These are phyloP conservation scores for Eueremaeus valkanovi DNA, from an alignment of 2,888 invertebrate species.

Conservation along the genomic window DNA sequence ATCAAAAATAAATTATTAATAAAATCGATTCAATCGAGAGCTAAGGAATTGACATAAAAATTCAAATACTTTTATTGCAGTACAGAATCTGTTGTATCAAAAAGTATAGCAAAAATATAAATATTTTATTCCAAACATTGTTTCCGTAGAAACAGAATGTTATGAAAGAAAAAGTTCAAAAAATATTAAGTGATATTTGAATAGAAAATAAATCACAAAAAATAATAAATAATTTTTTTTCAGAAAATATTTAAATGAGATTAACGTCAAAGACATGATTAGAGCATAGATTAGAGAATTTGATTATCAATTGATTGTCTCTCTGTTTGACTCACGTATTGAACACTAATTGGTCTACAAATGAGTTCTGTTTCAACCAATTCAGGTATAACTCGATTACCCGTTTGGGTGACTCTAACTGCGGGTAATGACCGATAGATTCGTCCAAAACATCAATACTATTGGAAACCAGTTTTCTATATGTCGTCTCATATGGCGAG, in stretches of 20 bases:
- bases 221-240: background rate
- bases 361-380: constrained; percentile 21
- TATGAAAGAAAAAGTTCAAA: background rate
- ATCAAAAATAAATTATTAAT: background rate
- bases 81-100: background rate
- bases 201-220: background rate
- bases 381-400: constrained; percentile 46
- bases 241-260: background rate
- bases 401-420: constrained; percentile 50
- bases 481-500: constrained; percentile 47
- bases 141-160: constrained; percentile 11
- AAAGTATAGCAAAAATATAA: background rate
- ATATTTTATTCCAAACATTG: background rate
- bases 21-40: too few relatives aligned
- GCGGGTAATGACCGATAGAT: constrained; percentile 52
- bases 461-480: constrained; percentile 48
- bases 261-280: background rate
- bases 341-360: constrained; percentile 12
- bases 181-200: background rate
- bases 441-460: constrained; percentile 48
- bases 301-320: too few relatives aligned
- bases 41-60: too few relatives aligned
- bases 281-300: background rate
- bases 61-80: too few relatives aligned
- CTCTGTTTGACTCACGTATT: background rate